phyloP scores from a whole-genome alignment of 1,140 invertebrate species.

The Aricia agestis region DNA sequence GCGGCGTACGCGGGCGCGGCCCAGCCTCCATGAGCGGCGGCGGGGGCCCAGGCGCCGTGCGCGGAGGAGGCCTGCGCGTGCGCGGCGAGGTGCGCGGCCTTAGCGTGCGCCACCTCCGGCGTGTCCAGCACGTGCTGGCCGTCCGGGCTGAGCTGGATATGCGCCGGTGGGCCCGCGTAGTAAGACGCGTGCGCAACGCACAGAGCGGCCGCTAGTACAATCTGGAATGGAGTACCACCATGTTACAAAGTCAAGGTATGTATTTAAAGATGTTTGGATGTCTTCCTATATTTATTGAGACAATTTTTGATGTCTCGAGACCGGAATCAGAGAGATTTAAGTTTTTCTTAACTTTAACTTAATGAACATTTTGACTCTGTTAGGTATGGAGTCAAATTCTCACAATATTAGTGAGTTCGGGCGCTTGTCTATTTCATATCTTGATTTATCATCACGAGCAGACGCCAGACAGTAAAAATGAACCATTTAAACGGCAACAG shows the following conservation, averaged over 20 bases:
- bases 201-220: conserved; percentile 60
- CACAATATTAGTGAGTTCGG: no score
- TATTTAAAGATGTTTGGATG: neutral
- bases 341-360: no score
- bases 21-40: conserved; percentile 37
- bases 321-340: no score
- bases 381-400: no score
- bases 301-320: no score
- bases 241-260: neutral
- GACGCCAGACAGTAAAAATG: no score
- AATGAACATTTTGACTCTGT: no score
- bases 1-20: conserved; percentile 49
- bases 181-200: conserved; percentile 66
- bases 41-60: conserved; percentile 59
- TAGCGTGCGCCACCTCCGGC: conserved; percentile 70
- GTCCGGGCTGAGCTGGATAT: conserved; percentile 65
- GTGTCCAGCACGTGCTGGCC: conserved; percentile 68
- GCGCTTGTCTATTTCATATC: no score
- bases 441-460: no score
- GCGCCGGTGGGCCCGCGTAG: conserved; percentile 61
- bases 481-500: no score
- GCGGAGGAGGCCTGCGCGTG: conserved; percentile 56
- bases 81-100: conserved; percentile 62
- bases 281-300: no score
- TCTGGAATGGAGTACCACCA: conserved; percentile 38